Evolutionary conservation across 2,113 vertebrate species (phyloP), one percentile per base, ranked within the genome.

Genomic region (Boulengeromyrus knoepffleri): DNA sequence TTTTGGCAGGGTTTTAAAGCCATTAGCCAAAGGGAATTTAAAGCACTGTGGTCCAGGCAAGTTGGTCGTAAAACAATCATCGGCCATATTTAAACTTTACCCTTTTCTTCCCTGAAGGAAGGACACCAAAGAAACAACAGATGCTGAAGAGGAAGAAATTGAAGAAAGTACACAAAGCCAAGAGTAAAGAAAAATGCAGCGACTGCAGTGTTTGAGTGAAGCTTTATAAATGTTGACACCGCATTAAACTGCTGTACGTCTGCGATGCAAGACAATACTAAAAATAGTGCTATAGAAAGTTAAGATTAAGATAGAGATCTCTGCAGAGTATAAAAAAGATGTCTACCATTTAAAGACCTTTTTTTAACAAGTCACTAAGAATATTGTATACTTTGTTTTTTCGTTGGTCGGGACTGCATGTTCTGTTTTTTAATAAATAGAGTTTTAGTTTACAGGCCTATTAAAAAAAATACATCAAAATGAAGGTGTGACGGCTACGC

Each of bases 71-170:
- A 94, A 95, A 95, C 93, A 94, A 94, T 90, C 92, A 91, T 93
- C 92, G 93, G 92, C 90, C 92, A 92, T 93, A 92, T 92, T 93
- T 92, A 93, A 94, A 93, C 93, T 94, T 91, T 90, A 92, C 90
- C 93, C 94, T 90, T 94, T 95, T 92, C 90, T 93, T 94, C 95
- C 91, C 93, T 93, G 92, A 94, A 96, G 94, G 95, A 91, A 92
- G 89, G 93, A 94, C 94, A 95, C 94, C 89, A 92, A 91, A 92
- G 93, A 94, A 90, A 90, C 27, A 46, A 46, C n/a, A 50, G 19
- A 46, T 3, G 45, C 15, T 45, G 56, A 94, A 94, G 93, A 95
- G 94, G 94, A 95, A 92, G 94, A 94, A 94, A 95, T 93, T 90
- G 94, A 95, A 92, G 92, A 92, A 91, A 94, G 93, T 91, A 90